These are phyloP conservation scores for Pristionchus mayeri DNA, from an alignment of 2,888 invertebrate species.

Conservation along the genomic window DNA sequence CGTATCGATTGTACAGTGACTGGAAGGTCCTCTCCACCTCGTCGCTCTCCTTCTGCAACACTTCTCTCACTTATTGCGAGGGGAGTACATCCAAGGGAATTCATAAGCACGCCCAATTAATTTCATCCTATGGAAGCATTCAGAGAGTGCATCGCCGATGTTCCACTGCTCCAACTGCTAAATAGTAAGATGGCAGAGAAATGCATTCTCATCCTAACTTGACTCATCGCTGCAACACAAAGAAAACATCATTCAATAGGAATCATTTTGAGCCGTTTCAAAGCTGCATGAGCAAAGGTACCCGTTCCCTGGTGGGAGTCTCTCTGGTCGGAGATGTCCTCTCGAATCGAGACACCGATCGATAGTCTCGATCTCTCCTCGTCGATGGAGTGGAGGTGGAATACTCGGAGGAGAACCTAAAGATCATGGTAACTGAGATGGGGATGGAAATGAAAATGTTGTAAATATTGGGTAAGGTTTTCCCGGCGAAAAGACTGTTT, in stretches of 20 bases:
- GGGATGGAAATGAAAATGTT: too few relatives aligned
- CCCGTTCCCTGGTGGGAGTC: not conserved
- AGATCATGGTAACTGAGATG: not conserved
- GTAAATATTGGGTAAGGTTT: too few relatives aligned
- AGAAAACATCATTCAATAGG: too few relatives aligned
- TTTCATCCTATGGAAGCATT: not conserved
- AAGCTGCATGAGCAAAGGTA: not conserved
- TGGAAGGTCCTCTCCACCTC: slow-evolving; percentile 62
- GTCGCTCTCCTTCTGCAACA: slow-evolving; percentile 53
- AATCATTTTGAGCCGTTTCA: not conserved
- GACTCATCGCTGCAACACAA: too few relatives aligned
- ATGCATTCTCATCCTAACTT: too few relatives aligned
- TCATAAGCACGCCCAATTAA: too few relatives aligned
- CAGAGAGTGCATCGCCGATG: not conserved
- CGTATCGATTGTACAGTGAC: slow-evolving; percentile 61
- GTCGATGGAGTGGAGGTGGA: not conserved
- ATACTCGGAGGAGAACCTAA: slow-evolving; percentile 39
- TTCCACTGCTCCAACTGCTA: not conserved
- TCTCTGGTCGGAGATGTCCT: slow-evolving; percentile 32
- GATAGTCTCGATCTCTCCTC: slow-evolving; percentile 46
- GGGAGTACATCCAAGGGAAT: too few relatives aligned
- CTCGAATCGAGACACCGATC: slow-evolving; percentile 49
- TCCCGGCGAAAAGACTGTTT: too few relatives aligned
- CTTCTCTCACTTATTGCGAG: too few relatives aligned
- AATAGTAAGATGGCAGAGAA: too few relatives aligned